Evolutionary conservation across 2,113 vertebrate species (phyloP), one percentile per base, ranked within the genome.

Genomic region (Papio anubis): DNA sequence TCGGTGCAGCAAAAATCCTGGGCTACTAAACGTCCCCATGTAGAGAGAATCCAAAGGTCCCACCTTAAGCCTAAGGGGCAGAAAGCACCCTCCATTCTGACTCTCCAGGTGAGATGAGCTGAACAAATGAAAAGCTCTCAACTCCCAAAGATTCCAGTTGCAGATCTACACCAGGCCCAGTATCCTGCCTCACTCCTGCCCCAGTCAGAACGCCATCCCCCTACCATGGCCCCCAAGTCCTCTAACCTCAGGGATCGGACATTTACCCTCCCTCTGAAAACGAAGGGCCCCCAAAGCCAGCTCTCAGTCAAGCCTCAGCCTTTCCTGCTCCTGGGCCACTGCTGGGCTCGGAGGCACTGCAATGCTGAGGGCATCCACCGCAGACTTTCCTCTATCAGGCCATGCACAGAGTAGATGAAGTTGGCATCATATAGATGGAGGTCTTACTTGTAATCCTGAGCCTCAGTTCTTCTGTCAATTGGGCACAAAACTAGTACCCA

Each of bases 331-430:
- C 14, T 55, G 59, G 25, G 27, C 68, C 48, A 50, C 25, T 11
- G 12, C 48, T 18, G 20, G 27, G 6, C 38, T 30, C n/a, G 0
- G 20, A 55, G n/a, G 1, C 16, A 9, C 5, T 2, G 4, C 0
- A 0, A 0, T 27, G 25, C 27, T 5, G 16, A 16, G 32, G 12
- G 17, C 20, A 35, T 23, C 27, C 75, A 17, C 12, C 0, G 0
- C 68, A 61, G 50, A 50, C 17, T 43, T 78, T 48, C 88, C 59
- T 72, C 50, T 45, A 18, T 75, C 7, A 38, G 73, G 23, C 0
- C 17, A 66, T 4, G 8, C 6, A 10, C 68, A 90, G 7, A 35
- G 2, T 40, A 72, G 68, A 38, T 18, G 30, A 32, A 79, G 76
- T 35, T 30, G 50, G 76, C 3, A 2, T 50, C 45, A 50, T 45